phyloP scores from a whole-genome alignment of 37 sponge, comb jelly and placozoan genomes.

The Aphrocallistes beatrix region DNA sequence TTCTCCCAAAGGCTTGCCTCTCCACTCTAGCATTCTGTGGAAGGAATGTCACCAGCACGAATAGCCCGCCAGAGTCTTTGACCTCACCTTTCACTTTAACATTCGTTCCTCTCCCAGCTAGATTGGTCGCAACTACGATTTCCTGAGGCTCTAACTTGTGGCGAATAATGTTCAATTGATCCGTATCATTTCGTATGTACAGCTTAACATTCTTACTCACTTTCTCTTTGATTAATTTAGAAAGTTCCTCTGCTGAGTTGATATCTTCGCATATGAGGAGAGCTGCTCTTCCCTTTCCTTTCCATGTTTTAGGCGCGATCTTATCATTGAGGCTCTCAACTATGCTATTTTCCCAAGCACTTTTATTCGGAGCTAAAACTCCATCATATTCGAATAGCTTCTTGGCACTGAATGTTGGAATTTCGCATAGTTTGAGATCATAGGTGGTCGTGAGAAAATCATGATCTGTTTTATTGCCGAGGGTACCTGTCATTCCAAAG shows the following conservation, averaged over 20 bases:
- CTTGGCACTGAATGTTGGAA: no score
- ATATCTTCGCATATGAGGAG: constrained; percentile 25
- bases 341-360: constrained; percentile 1
- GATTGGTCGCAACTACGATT: constrained; percentile 25
- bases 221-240: neutral
- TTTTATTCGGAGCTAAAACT: neutral
- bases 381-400: neutral
- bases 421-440: neutral
- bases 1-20: constrained; percentile 31
- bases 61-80: constrained; percentile 15
- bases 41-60: constrained; percentile 6
- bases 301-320: neutral
- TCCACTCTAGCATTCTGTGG: constrained; percentile 21
- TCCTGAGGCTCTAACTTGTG: neutral
- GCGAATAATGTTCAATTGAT: neutral
- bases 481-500: no score
- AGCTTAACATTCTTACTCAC: neutral
- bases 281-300: neutral
- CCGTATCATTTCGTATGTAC: neutral
- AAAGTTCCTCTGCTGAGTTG: neutral
- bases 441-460: neutral
- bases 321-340: neutral
- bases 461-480: neutral
- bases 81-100: neutral
- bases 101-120: constrained; percentile 24